Evolutionary conservation across 1,140 invertebrate genomes (phyloP).

Genomic region (Drosophila busckii): DNA sequence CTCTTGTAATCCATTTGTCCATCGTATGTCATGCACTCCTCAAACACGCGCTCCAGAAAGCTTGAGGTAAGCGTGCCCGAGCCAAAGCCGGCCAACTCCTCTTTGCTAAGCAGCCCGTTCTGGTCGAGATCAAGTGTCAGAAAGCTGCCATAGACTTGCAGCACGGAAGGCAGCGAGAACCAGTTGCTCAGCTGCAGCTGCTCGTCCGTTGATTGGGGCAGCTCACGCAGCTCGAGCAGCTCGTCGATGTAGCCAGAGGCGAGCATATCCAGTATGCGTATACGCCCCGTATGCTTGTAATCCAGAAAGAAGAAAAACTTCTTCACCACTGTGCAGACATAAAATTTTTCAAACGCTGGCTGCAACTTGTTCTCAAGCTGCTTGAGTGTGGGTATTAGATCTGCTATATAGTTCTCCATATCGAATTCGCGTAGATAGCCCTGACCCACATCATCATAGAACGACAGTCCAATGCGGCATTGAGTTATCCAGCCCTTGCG

Average conservation of each 20-base stretch:
- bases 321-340: conserved; percentile 95
- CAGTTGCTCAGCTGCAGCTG: conserved; percentile 94
- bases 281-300: conserved; percentile 90
- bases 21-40: conserved; percentile 96
- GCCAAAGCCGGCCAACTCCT: conserved; percentile 92
- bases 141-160: conserved; percentile 95
- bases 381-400: conserved; percentile 93
- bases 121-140: conserved; percentile 95
- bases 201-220: conserved; percentile 84
- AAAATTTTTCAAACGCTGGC: conserved; percentile 96
- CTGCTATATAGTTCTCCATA: conserved; percentile 96
- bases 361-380: conserved; percentile 91
- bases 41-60: conserved; percentile 95
- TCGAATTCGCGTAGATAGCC: conserved; percentile 95
- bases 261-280: conserved; percentile 94
- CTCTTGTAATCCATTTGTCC: conserved; percentile 99
- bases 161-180: conserved; percentile 95
- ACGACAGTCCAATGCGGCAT: conserved; percentile 93
- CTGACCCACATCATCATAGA: conserved; percentile 95
- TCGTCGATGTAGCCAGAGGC: conserved; percentile 95
- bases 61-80: conserved; percentile 94
- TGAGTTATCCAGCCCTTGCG: conserved; percentile 96
- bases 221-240: conserved; percentile 91
- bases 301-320: conserved; percentile 98
- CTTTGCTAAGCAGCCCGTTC: conserved; percentile 96